Evolutionary conservation across 2,888 invertebrate genomes (phyloP), one percentile per base, ranked within the genome.

Genomic region (Rugalucina vietnamica): DNA sequence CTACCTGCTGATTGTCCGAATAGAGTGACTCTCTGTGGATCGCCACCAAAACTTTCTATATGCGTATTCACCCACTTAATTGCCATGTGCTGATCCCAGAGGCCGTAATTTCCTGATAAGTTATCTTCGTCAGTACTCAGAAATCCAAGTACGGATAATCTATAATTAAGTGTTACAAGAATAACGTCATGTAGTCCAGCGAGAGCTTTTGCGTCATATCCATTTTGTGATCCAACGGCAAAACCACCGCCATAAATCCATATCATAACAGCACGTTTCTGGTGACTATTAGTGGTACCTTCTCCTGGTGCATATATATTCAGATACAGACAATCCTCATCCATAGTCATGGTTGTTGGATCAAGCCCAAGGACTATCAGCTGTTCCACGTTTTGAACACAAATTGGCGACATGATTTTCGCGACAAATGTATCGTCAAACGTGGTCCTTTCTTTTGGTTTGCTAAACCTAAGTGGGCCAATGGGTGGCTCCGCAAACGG

Each of bases 401-500:
- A 43, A 8, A 12, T 8, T 18, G 43, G 43, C 43, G 43, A 43
- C 43, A 49, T 76, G 4, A 50, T n/a, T 0, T 43, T 71, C 39
- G 88, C 81, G 24, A 79, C 57, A 75, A 84, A 85, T 39, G 73
- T n/a, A 21, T 50, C 37, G 12, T 27, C 0, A 50, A 84, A 75
- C 21, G 29, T 49, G 12, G 77, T 34, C 29, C 50, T 37, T 29
- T 78, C 69, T 12, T 76, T 77, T 14, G 86, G 83, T 74, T 83
- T 80, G 36, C 75, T 49, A 65, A 89, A 90, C 57, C 90, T 39
- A 29, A 76, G 72, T n/a, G 69, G 50, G 8, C 87, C 87, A 18
- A 78, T 50, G 18, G 90, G 89, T n/a, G 90, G 81, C 14, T 81
- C 49, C 5, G 88, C 89, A 71, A 86, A 90, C 0, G 88, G 89